A percentile compares a stretch with the other conserved stretches of the same genome.
Conservation (phyloP, 2,113 vertebrate species). For the Neodon shergylaensis region DNA sequence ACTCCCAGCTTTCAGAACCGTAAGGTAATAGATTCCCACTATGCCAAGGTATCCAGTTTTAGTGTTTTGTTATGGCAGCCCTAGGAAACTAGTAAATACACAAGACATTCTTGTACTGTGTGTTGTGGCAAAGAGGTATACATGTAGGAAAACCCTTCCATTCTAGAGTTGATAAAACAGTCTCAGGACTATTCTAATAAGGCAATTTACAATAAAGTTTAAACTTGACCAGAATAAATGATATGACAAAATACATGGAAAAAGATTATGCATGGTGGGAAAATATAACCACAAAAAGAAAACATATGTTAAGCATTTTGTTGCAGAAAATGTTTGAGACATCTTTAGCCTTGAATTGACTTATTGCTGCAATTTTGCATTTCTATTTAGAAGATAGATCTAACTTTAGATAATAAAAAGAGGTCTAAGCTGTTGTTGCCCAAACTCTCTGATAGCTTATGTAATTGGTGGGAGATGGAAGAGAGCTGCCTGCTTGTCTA, state of each 20-base stretch:
- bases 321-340: neutral
- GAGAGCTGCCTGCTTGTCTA: neutral
- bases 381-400: conserved; percentile 42
- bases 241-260: conserved; percentile 12
- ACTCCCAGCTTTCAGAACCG: neutral
- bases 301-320: neutral
- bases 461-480: neutral
- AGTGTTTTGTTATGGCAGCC: neutral
- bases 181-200: neutral
- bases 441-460: neutral
- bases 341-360: conserved; percentile 26
- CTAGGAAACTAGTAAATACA: neutral
- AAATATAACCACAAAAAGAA: neutral
- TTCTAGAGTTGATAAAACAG: neutral
- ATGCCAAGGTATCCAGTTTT: neutral
- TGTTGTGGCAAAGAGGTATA: neutral
- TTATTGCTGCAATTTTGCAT: neutral
- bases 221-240: conserved; percentile 7
- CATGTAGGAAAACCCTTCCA: neutral
- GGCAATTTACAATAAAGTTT: neutral
- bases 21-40: neutral
- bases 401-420: conserved; percentile 51
- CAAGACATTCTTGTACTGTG: neutral
- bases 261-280: neutral
- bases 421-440: neutral